phyloP scores from a whole-genome alignment of 2,888 invertebrate species.

The Caenorhabditis drosophilae region DNA sequence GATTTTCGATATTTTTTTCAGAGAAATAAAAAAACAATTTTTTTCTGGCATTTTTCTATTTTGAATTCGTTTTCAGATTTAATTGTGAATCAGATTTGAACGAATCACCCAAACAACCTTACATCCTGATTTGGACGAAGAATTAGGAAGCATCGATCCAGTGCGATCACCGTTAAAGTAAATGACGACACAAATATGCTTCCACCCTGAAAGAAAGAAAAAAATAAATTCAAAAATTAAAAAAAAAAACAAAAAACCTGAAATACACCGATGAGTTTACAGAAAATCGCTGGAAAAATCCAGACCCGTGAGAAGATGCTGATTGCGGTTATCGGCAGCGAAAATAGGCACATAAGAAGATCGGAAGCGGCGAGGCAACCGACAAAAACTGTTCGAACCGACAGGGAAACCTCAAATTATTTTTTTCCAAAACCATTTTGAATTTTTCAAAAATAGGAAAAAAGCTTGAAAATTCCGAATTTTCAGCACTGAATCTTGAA shows the following conservation, averaged over 20 bases:
- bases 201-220: conserved; percentile 56
- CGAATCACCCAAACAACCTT: too few relatives aligned
- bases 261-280: conserved; percentile 65
- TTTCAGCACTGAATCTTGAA: background rate
- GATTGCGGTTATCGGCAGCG: conserved; percentile 66
- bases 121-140: conserved; percentile 60
- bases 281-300: conserved; percentile 63
- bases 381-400: conserved; percentile 60
- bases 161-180: conserved; percentile 66
- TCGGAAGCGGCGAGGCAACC: conserved; percentile 57
- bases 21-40: too few relatives aligned
- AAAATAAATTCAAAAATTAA: background rate
- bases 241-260: conserved; percentile 48
- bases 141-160: conserved; percentile 65
- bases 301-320: conserved; percentile 64
- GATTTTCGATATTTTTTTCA: too few relatives aligned
- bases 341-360: conserved; percentile 58
- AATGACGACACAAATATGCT: conserved; percentile 67
- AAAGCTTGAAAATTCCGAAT: background rate
- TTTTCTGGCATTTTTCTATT: background rate
- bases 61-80: too few relatives aligned
- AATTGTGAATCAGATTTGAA: too few relatives aligned
- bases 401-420: conserved; percentile 59
- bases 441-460: background rate
- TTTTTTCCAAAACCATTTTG: background rate